These are phyloP conservation scores for Lamellibrachia satsuma DNA, from an alignment of 2,888 invertebrate genomes.

Conservation along the genomic window DNA sequence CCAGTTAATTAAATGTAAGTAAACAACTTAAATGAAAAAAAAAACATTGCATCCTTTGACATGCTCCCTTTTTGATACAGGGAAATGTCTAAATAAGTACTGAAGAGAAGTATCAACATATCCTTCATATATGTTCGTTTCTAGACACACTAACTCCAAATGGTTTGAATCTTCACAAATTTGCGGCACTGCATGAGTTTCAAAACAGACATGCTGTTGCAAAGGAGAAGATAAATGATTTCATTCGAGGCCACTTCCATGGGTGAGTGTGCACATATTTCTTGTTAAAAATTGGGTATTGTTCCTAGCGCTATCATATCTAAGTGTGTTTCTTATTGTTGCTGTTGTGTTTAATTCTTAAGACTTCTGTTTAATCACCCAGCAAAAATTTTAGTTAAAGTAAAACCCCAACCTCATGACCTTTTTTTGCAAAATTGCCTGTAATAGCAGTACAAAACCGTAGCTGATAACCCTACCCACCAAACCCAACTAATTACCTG, in stretches of 20 bases:
- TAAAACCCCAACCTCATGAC: no score
- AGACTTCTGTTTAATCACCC: no score
- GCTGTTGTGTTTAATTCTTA: neutral
- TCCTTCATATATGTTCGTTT: constrained; percentile 41
- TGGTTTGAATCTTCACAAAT: constrained; percentile 97
- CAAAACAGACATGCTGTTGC: constrained; percentile 96
- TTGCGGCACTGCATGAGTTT: constrained; percentile 97
- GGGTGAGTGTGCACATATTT: constrained; percentile 74
- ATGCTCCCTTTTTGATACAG: neutral
- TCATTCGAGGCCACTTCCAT: constrained; percentile 97
- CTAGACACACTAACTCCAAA: constrained; percentile 95
- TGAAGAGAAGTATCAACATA: constrained; percentile 14
- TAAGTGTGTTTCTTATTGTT: neutral
- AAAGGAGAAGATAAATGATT: constrained; percentile 98
- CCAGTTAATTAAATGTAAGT: no score
- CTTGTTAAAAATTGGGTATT: neutral
- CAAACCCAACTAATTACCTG: no score
- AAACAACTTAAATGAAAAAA: no score
- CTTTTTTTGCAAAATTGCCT: no score
- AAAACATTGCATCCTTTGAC: no score
- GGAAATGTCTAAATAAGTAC: neutral
- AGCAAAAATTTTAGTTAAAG: no score
- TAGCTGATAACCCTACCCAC: no score
- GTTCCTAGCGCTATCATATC: neutral
- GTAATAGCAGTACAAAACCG: no score